Percentiles rank a stretch among this genome's conserved stretches.
These are phyloP conservation scores for Drosophila micromelanica DNA, from an alignment of 1,140 invertebrate genomes.

Conservation along the genomic window DNA sequence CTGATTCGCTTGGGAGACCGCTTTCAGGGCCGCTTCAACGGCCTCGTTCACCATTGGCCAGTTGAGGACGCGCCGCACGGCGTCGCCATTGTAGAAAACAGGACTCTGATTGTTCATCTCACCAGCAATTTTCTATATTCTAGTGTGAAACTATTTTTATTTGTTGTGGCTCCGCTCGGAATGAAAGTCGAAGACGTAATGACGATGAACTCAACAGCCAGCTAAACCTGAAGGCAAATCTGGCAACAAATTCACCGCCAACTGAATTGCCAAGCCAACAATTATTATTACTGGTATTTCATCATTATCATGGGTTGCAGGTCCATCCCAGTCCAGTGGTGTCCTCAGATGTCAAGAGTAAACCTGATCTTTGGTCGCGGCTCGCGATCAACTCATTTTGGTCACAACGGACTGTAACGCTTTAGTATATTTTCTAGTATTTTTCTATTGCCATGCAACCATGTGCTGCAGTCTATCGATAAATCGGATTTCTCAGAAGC, in stretches of 20 bases:
- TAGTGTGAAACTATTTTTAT: not conserved
- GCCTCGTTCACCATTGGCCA: conserved; percentile 72
- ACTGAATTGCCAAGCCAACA: not conserved
- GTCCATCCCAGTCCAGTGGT: not conserved
- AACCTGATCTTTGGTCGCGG: not conserved
- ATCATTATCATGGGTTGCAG: no score
- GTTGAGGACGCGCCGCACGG: conserved; percentile 54
- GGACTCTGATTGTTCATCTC: conserved; percentile 30
- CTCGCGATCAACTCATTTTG: not conserved
- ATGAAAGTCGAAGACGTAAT: not conserved
- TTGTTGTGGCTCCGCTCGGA: not conserved
- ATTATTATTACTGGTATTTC: not conserved
- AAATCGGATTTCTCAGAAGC: no score
- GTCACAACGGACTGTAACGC: not conserved
- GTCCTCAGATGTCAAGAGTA: not conserved
- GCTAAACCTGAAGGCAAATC: not conserved
- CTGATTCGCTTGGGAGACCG: conserved; percentile 28
- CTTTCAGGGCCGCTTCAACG: conserved; percentile 60
- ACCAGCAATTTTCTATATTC: not conserved
- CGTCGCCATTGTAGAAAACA: conserved; percentile 40
- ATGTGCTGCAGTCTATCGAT: no score
- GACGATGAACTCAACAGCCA: not conserved
- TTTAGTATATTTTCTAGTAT: not conserved
- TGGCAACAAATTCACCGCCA: not conserved
- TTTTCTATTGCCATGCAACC: no score